Evolutionary conservation across 1,140 invertebrate genomes (phyloP).

Genomic region (Drosophila leontia): DNA sequence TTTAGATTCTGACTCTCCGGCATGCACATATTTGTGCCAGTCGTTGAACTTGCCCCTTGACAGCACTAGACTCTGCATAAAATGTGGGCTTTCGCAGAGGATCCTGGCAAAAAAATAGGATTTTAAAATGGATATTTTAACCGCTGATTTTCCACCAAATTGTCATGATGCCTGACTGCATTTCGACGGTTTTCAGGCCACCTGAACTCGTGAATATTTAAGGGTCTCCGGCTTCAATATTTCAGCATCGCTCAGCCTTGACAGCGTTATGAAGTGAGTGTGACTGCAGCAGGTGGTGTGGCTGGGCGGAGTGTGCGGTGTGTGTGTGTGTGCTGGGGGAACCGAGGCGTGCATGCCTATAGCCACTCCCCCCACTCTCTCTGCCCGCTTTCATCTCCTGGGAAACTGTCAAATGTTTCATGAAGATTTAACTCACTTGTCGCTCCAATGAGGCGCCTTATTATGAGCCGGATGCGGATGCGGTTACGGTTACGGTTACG

Average conservation of each 20-base stretch:
- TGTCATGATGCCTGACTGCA: constrained; percentile 8
- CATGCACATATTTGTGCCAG: constrained; percentile 64
- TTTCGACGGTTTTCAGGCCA: constrained; percentile 21
- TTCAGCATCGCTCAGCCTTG: constrained; percentile 44
- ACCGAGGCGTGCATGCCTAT: constrained; percentile 13
- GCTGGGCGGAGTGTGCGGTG: neutral
- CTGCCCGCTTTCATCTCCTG: neutral
- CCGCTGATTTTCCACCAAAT: constrained; percentile 10
- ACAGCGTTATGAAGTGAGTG: constrained; percentile 43
- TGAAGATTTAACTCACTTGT: constrained; percentile 71
- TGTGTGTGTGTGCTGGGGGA: constrained; percentile 17
- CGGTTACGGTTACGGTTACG: neutral
- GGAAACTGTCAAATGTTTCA: constrained; percentile 60
- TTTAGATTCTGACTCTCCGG: constrained; percentile 8
- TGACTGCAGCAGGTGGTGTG: constrained; percentile 15
- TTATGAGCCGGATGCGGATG: constrained; percentile 29
- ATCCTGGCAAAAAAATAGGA: neutral
- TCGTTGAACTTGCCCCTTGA: constrained; percentile 72
- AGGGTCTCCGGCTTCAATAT: constrained; percentile 28
- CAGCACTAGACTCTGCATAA: neutral
- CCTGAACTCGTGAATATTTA: constrained; percentile 39
- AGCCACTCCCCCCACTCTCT: neutral
- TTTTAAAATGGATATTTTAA: constrained; percentile 1
- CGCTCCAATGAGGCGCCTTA: constrained; percentile 56
- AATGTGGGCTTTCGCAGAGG: neutral